A percentile compares a stretch with the other conserved stretches of the same genome.
Conservation (phyloP, 23 tunicate genomes). For the Trididemnum clinides region DNA sequence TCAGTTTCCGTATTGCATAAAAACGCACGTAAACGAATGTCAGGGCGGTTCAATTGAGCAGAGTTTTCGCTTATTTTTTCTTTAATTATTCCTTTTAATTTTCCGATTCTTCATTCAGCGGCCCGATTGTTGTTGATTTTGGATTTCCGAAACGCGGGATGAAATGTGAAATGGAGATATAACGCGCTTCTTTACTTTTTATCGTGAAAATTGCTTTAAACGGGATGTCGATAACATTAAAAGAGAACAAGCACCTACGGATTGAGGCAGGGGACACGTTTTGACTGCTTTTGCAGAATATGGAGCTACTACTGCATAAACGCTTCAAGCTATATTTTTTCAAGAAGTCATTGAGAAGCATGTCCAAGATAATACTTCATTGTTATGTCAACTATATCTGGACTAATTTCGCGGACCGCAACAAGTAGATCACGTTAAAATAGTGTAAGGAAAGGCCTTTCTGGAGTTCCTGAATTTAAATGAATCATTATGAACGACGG, state of each 20-base stretch:
- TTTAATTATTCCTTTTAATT: neutral
- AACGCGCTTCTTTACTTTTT: constrained; percentile 14
- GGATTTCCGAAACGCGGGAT: too few relatives aligned
- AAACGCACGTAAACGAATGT: constrained; percentile 19
- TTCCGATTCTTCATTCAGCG: neutral
- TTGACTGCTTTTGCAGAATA: constrained; percentile 14
- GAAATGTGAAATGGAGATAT: too few relatives aligned
- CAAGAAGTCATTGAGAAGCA: constrained; percentile 24
- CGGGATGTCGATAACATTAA: neutral
- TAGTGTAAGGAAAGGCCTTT: neutral
- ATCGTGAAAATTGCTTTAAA: constrained; percentile 13
- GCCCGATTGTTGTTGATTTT: constrained; percentile 24
- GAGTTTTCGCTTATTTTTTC: constrained; percentile 9
- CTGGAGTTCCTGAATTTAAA: neutral
- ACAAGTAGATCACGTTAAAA: constrained; percentile 24
- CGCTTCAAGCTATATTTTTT: constrained; percentile 11
- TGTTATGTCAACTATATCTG: neutral
- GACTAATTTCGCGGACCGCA: neutral
- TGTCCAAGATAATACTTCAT: constrained; percentile 13
- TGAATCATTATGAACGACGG: constrained; percentile 27
- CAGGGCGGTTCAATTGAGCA: neutral
- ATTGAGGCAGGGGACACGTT: neutral
- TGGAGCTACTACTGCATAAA: neutral
- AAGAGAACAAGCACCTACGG: constrained; percentile 3
- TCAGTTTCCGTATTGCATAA: neutral